phyloP scores from a whole-genome alignment of 2,797 vertebrate genomes.

The Eulemur mongoz region DNA sequence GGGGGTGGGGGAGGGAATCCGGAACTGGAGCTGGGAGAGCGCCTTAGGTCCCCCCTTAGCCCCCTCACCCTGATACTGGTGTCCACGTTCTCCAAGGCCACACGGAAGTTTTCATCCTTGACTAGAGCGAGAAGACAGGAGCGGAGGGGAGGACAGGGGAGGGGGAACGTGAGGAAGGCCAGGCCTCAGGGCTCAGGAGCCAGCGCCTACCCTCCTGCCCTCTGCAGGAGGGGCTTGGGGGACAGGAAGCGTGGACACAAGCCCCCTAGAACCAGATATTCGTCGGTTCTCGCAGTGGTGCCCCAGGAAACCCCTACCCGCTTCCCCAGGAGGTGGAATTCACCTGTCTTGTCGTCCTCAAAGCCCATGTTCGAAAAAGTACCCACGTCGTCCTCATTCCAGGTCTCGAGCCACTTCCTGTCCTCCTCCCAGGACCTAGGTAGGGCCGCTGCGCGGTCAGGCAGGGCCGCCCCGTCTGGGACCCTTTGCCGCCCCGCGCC shows the following conservation, averaged over 20 bases:
- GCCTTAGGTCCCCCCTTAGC: background rate
- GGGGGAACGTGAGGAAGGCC: no score
- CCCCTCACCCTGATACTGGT: background rate
- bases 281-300: background rate
- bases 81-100: constrained; percentile 12
- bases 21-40: background rate
- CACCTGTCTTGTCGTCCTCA: background rate
- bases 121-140: background rate
- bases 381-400: background rate
- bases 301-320: background rate
- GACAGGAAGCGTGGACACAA: background rate
- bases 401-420: background rate
- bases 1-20: fast-evolving
- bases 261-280: fast-evolving
- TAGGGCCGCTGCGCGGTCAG: fast-evolving
- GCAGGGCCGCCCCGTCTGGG: fast-evolving
- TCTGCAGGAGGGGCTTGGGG: background rate
- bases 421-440: background rate
- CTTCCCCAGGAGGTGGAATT: background rate
- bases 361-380: constrained; percentile 47
- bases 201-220: no score
- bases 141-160: background rate
- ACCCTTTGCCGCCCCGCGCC: background rate
- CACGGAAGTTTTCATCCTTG: background rate
- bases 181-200: background rate